phyloP scores from a whole-genome alignment of 1,140 invertebrate genomes.

The Drosophila tsacasi region DNA sequence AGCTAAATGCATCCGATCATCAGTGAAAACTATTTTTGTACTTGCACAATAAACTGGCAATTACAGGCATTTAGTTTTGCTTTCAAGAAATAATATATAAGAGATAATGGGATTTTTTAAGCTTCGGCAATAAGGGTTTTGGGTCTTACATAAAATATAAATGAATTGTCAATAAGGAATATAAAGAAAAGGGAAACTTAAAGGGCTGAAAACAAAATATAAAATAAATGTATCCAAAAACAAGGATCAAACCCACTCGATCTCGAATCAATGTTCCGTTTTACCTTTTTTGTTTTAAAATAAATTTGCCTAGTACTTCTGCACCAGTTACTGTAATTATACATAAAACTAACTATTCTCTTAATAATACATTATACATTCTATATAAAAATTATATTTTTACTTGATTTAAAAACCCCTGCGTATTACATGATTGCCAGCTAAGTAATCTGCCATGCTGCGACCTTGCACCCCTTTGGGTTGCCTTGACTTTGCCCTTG shows the following conservation, averaged over 20 bases:
- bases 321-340: neutral
- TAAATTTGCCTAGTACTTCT: too few species aligned
- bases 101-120: neutral
- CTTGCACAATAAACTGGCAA: constrained; percentile 24
- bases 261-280: too few species aligned
- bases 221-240: too few species aligned
- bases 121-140: neutral
- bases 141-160: neutral
- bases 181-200: neutral
- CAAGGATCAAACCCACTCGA: too few species aligned
- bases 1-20: too few species aligned
- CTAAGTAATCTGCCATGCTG: neutral
- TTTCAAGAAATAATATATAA: neutral
- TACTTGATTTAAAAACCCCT: neutral
- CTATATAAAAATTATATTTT: neutral
- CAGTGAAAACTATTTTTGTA: constrained; percentile 7
- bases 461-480: constrained; percentile 7
- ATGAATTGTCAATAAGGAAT: neutral
- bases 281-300: too few species aligned
- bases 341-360: neutral
- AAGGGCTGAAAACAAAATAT: too few species aligned
- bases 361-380: neutral
- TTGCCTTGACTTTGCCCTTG: constrained; percentile 64
- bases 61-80: neutral
- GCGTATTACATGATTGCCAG: neutral